Conservation (phyloP, 2,888 invertebrate species). For the Ceriagrion tenellum region DNA sequence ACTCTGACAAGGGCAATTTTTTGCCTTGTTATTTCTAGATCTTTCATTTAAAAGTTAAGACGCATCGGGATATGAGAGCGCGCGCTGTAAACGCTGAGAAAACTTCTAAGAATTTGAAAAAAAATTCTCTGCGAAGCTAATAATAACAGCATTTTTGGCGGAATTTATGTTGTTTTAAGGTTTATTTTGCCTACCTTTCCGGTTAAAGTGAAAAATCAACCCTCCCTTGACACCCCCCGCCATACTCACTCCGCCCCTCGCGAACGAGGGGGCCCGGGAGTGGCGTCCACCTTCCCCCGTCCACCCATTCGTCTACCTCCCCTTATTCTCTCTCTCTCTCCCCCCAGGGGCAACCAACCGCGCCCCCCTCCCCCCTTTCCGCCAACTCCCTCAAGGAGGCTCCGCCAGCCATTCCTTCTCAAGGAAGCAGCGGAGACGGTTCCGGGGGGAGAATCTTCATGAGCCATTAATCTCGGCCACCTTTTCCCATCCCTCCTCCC, state of each 20-base stretch:
- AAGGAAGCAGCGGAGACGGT: constrained; percentile 49
- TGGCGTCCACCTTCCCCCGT: neutral
- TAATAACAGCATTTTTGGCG: no score
- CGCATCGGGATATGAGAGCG: no score
- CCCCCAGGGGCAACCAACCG: neutral
- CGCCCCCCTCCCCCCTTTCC: neutral
- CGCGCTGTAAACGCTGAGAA: no score
- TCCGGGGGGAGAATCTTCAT: constrained; percentile 42
- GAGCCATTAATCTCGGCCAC: constrained; percentile 60
- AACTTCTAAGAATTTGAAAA: no score
- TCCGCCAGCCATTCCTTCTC: neutral
- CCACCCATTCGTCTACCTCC: neutral
- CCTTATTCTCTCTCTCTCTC: neutral
- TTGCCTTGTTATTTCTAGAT: no score
- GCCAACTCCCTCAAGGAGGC: neutral
- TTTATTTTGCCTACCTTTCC: neutral
- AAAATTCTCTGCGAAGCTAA: no score
- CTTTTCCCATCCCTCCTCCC: neutral
- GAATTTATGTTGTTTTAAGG: no score
- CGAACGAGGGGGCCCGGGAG: neutral
- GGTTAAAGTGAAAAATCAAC: neutral
- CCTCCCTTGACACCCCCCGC: neutral
- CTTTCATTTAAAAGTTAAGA: no score
- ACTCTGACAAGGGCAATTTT: no score
- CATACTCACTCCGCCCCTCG: constrained; percentile 4